These are phyloP conservation scores for Clytia hemisphaerica DNA, from an alignment of 30 jellyfish, hydroid and myxozoan species.

Conservation along the genomic window DNA sequence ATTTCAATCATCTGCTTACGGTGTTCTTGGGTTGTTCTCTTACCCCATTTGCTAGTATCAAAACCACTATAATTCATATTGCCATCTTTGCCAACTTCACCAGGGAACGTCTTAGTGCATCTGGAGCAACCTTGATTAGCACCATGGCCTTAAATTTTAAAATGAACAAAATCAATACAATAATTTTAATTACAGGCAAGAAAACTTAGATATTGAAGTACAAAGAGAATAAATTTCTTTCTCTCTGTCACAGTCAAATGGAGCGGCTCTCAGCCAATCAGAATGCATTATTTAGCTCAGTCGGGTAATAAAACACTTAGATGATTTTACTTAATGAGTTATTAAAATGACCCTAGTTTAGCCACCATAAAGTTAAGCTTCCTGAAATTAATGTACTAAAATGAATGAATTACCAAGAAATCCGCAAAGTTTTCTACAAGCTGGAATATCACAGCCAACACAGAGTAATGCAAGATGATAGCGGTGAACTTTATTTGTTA, in stretches of 20 bases:
- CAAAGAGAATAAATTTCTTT: no score
- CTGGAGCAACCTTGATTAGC: conserved; percentile 22
- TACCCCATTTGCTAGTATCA: conserved; percentile 16
- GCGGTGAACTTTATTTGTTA: neutral
- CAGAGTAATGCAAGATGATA: conserved; percentile 14
- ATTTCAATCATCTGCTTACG: conserved; percentile 13
- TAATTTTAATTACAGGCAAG: no score
- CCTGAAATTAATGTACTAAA: neutral
- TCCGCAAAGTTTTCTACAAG: conserved; percentile 26
- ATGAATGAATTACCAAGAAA: conserved; percentile 26
- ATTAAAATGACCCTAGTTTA: no score
- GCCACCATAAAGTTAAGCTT: no score
- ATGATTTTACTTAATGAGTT: no score
- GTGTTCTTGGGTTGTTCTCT: conserved; percentile 20
- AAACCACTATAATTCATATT: conserved; percentile 9
- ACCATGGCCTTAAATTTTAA: neutral
- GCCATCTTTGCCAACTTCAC: neutral
- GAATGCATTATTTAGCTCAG: no score
- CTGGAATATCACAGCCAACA: conserved; percentile 41
- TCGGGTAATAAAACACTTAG: no score
- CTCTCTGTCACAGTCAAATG: no score
- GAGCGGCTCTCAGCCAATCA: no score
- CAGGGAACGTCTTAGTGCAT: conserved; percentile 30
- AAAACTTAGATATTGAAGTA: no score
- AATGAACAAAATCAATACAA: no score